Base-by-base conservation (phyloP, 37 sponge, comb jelly and placozoan genomes). In the Halichondria panicea region DNA sequence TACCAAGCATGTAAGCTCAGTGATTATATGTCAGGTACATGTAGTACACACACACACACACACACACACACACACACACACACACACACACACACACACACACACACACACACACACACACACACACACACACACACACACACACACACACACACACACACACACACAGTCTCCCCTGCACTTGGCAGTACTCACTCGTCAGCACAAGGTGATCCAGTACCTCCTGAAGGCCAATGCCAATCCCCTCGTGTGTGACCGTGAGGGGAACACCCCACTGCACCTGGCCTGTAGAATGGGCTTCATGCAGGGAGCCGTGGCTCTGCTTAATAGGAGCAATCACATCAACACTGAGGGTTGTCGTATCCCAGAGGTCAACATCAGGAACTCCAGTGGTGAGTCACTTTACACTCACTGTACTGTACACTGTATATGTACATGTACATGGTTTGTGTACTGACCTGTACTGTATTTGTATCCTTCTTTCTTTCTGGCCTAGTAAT, bases 261-360 rank as follows among this genome's bases (percentile, higher is more conserved):
- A 86, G 46, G 94, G 94, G 22, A 87, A 94, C 81, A 94, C 92
- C n/a, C 84, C 94, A 0, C 75, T 88, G 28, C 94, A 94, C 63
- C 44, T 94, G 13, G 91, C 94, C 60, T 86, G 88, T 57, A 70
- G 83, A 50, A 77, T 76, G 53, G 94, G 94, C 30, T 88, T 76
- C 69, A 40, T 76, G 19, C 71, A 73, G 58, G 85, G 87, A 0
- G 66, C 84, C 0, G 64, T 60, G 46, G 43, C 82, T 57, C 43
- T 90, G 36, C 70, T 90, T 0, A 80, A 42, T 22, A 46, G 91
- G 56, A 76, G 66, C 54, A 81, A 81, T 46, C 82, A 77, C 63
- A 63, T 85, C 63, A 79, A 81, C 32, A 32, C 81, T 3, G 79
- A 73, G 66, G 89, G 78, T 1, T 82, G 85, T 74, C 80, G 75